Evolutionary conservation across 92 coral and sea anemone species (phyloP).

Genomic region (Umimayanthus kanabou): DNA sequence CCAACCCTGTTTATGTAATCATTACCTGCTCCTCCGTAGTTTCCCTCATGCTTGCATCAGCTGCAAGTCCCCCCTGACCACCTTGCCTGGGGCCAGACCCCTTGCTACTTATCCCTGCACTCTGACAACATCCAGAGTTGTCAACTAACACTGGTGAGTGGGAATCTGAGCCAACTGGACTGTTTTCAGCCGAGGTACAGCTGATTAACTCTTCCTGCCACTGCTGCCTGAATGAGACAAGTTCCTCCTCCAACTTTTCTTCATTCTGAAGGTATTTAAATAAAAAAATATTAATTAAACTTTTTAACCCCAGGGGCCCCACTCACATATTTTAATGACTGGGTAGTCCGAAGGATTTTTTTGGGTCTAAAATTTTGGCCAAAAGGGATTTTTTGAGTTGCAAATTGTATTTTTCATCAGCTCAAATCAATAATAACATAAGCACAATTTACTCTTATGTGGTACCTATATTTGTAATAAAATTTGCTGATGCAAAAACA

Average conservation of each 20-base stretch:
- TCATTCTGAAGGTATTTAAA: constrained; percentile 56
- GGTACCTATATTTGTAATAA: too few species aligned
- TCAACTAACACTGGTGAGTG: constrained; percentile 15
- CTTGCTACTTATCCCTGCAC: neutral
- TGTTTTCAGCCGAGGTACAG: constrained; percentile 45
- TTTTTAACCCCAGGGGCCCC: too few species aligned
- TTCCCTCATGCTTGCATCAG: neutral
- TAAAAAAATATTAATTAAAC: too few species aligned
- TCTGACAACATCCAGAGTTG: neutral
- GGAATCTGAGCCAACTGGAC: constrained; percentile 50
- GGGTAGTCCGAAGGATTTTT: too few species aligned
- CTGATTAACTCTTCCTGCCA: constrained; percentile 76
- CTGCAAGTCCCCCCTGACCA: neutral
- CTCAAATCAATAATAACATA: too few species aligned
- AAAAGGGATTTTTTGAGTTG: too few species aligned
- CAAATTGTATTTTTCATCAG: too few species aligned
- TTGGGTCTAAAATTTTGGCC: too few species aligned
- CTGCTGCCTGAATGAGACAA: constrained; percentile 82
- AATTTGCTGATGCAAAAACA: too few species aligned
- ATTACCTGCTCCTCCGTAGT: constrained; percentile 16
- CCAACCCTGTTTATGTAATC: too few species aligned
- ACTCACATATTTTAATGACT: too few species aligned
- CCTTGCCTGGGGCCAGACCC: neutral
- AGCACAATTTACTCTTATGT: too few species aligned
- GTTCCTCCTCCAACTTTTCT: constrained; percentile 64